Base-by-base conservation (phyloP, 2,888 invertebrate genomes). In the Tromatobia lineatoria region DNA sequence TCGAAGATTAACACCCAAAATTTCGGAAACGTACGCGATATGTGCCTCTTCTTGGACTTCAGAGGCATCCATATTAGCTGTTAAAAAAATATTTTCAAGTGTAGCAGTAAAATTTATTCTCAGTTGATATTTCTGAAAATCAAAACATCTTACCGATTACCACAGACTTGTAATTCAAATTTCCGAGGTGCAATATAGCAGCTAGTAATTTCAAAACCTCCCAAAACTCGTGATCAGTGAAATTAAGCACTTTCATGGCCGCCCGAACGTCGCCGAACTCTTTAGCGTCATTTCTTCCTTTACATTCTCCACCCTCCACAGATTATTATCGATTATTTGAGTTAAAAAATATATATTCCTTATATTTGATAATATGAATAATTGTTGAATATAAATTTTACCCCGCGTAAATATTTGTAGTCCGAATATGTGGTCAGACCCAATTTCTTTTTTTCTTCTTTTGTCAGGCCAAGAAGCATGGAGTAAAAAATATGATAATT, bases 401-500 rank as follows among this genome's bases (percentile, higher is more conserved):
- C 98, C 87, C 97, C 97, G 86, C 96, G 96, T 50, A 99, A 94
- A 92, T 99, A 99, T 89, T 95, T 95, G 93, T 98, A 99, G 88
- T 97, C 95, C 11, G 95, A 95, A 0, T 97, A 95, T 47, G 96
- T 96, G 10, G 95, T 95, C 45, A 99, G 94, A 77, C 98, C 97
- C 38, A 99, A 94, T 86, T 96, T 96, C 84, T 95, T 95, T 90
- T 97, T 97, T 91, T 99, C 98, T 1, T 98, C 97, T 18, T 95
- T 94, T 0, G 95, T 95, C 82, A 99, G 94, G 0, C 99, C 99
- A 11, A 96, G 96, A 81, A 99, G 94, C 93, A 99, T 95, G 88
- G 98, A 96, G 93, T 99, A 99, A 94, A 99, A 99, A 86, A 99
- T 97, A 93, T 99, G 99, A 93, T 99, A 99, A 94, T 99, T 99